Evolutionary conservation across 2,797 vertebrate species (phyloP).

Genomic region (Cyclopterus lumpus): DNA sequence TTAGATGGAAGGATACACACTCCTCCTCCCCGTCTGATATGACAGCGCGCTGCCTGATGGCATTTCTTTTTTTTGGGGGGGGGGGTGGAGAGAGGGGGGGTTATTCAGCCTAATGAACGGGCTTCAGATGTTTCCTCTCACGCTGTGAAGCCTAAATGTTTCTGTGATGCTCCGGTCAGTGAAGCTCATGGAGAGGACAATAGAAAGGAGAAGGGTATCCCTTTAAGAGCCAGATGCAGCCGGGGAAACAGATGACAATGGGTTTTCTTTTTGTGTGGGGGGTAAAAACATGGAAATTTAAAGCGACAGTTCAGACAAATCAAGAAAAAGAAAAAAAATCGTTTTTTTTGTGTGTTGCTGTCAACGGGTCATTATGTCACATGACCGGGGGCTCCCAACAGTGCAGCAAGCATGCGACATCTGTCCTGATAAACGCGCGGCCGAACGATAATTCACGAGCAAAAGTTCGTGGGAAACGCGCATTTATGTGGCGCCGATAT

Average conservation of each 20-base stretch:
- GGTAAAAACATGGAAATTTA: not conserved
- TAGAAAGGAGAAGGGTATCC: not conserved
- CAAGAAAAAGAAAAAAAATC: not conserved
- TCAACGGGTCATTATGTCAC: not conserved
- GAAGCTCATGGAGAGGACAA: not conserved
- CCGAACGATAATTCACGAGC: too few relatives aligned
- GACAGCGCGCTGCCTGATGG: conserved; percentile 58
- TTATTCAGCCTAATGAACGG: conserved; percentile 30
- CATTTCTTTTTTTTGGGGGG: not conserved
- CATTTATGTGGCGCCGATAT: too few relatives aligned
- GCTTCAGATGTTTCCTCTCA: not conserved
- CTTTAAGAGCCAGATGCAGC: not conserved
- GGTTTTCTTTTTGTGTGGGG: not conserved
- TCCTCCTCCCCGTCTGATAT: conserved; percentile 56
- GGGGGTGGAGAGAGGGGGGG: not conserved
- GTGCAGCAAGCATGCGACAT: too few relatives aligned
- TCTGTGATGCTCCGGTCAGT: conserved; percentile 15
- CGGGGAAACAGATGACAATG: not conserved
- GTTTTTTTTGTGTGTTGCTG: not conserved
- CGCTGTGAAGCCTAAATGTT: not conserved
- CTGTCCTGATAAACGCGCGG: too few relatives aligned
- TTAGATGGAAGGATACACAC: conserved; percentile 68
- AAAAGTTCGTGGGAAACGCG: too few relatives aligned
- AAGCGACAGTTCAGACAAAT: not conserved
- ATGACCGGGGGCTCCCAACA: not conserved